Base-by-base conservation (phyloP, 1,140 invertebrate genomes). In the Potamilus streckersoni region DNA sequence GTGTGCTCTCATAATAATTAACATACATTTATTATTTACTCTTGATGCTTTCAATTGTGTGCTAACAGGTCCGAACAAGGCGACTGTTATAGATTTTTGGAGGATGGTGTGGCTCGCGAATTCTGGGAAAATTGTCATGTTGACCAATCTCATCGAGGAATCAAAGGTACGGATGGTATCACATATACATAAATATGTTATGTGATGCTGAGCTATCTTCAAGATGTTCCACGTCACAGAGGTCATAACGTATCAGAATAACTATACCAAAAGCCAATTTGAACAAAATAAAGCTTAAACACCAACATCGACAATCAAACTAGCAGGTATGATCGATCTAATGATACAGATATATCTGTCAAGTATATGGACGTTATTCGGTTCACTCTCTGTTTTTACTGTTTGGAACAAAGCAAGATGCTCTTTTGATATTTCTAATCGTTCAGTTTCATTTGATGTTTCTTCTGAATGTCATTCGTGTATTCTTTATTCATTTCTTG, bases 81-180 rank as follows among this genome's bases (percentile, higher is more conserved):
- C 71, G 17, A 83, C 81, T 1, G 49, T 86, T 23, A 67, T 59
- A 38, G 88, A 89, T 73, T 89, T 89, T 78, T 89, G 88, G 88
- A 67, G 82, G 69, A 87, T 89, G 87, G 73, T 88, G 58, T 89
- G 88, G 88, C 81, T 86, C 63, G 82, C 87, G 66, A 78, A 83
- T 20, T 81, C 80, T 55, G 76, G 80, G 31, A 83, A 81, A 64
- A 86, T 89, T 67, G 82, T 89, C 55, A 89, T 87, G 87, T 71
- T 86, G 23, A 86, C 87, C 27, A 86, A 87, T 73, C 74, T 86
- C 13, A 71, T 84, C 20, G 88, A 89, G 78, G 77, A 79, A 57
- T 73, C 79, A 55, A 82, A 82, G 79, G 87, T 89, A 83, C 20
- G 17, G 20, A 31, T 17, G 56, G n/a, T 61, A 66, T 17, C 17